Percentiles rank a stretch among this genome's conserved stretches.
These are phyloP conservation scores for Zoanthus solanderi DNA, from an alignment of 92 coral and sea anemone species.

Conservation along the genomic window DNA sequence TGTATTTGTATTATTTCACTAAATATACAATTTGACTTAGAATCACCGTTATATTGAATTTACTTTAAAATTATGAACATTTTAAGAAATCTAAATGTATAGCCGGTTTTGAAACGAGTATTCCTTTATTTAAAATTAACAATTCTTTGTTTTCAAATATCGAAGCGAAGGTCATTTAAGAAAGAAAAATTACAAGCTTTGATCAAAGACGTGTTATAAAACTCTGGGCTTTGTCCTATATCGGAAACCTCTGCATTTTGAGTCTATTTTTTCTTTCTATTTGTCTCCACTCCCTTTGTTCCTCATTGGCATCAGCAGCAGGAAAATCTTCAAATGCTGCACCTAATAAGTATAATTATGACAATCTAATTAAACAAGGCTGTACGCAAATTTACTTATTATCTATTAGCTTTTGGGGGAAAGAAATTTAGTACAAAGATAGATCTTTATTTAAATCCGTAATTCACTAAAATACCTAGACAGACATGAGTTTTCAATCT, in stretches of 20 bases:
- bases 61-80: no score
- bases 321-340: background rate
- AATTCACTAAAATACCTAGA: background rate
- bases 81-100: no score
- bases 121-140: background rate
- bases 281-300: background rate
- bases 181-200: background rate
- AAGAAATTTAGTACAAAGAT: background rate
- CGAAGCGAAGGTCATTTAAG: background rate
- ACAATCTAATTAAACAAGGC: background rate
- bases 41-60: background rate
- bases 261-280: slow-evolving; percentile 1
- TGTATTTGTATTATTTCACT: background rate
- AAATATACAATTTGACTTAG: background rate
- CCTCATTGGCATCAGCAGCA: background rate
- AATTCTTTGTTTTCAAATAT: background rate
- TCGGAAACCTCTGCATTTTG: background rate
- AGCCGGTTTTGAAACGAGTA: no score
- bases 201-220: background rate
- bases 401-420: background rate
- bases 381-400: no score
- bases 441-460: background rate
- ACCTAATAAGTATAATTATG: background rate
- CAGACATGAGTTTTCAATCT: background rate
- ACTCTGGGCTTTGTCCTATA: background rate